Percentiles rank a stretch among this genome's conserved stretches.
These are phyloP conservation scores for Sturnira hondurensis DNA, from an alignment of 2,113 vertebrate genomes.

Conservation along the genomic window DNA sequence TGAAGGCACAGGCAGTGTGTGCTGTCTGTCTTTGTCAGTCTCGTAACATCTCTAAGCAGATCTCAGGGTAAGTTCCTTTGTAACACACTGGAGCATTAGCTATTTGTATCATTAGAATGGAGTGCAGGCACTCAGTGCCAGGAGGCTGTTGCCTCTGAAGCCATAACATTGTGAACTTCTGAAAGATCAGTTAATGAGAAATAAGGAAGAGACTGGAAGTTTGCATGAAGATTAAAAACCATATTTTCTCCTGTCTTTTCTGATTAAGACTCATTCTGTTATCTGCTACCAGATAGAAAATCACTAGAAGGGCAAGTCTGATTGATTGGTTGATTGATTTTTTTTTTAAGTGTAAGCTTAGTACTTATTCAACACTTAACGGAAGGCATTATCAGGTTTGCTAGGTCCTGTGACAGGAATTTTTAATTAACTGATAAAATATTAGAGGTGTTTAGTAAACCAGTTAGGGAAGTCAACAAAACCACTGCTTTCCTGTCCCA, in stretches of 20 bases:
- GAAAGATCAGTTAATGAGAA: slow-evolving; percentile 8
- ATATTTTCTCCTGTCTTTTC: background rate
- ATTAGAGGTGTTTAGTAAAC: background rate
- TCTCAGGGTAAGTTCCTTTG: background rate
- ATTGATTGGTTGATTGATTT: background rate
- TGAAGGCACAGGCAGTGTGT: background rate
- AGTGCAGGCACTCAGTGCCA: background rate
- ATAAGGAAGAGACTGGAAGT: background rate
- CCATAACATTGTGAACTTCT: background rate
- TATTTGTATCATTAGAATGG: background rate
- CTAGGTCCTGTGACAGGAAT: background rate
- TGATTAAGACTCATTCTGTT: slow-evolving; percentile 9
- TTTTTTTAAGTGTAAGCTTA: background rate
- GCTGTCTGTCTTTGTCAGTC: background rate
- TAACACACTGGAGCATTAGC: background rate
- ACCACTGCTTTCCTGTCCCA: background rate
- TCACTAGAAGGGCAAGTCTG: background rate
- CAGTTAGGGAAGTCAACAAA: background rate
- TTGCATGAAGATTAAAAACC: background rate
- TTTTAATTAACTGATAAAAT: slow-evolving; percentile 13
- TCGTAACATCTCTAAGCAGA: background rate
- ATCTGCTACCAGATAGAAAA: background rate
- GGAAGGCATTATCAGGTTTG: background rate
- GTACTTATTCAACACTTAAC: background rate
- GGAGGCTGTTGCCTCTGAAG: background rate